A percentile compares a stretch with the other conserved stretches of the same genome.
Conservation (phyloP, 2,888 invertebrate genomes). For the Eupithecia centaureata region DNA sequence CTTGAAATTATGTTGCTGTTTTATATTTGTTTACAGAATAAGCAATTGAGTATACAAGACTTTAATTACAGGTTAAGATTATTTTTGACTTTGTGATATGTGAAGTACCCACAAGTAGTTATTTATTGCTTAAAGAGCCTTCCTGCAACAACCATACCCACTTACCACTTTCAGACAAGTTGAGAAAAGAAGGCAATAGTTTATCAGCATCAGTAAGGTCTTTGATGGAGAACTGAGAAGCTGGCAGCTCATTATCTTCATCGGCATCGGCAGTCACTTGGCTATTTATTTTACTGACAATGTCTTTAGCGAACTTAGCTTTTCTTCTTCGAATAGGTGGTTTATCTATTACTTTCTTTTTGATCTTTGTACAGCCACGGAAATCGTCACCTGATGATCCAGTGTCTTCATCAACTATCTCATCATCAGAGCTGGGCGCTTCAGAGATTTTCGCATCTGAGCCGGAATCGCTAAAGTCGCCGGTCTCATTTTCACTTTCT, state of each 20-base stretch:
- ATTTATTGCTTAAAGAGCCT: not conserved
- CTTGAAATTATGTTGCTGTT: not conserved
- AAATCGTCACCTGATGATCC: slow-evolving; percentile 68
- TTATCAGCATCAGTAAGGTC: slow-evolving; percentile 78
- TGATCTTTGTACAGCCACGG: slow-evolving; percentile 45
- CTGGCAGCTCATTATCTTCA: slow-evolving; percentile 48
- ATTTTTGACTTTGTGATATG: not conserved
- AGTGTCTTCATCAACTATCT: slow-evolving; percentile 48
- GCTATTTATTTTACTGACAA: slow-evolving; percentile 64
- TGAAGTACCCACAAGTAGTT: not conserved
- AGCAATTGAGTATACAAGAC: not conserved
- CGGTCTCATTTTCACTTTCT: slow-evolving; percentile 65
- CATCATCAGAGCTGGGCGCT: slow-evolving; percentile 53
- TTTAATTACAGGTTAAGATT: not conserved
- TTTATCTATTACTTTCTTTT: slow-evolving; percentile 29
- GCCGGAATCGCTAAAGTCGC: slow-evolving; percentile 80
- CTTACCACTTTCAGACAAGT: slow-evolving; percentile 81
- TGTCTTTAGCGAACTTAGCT: slow-evolving; percentile 60
- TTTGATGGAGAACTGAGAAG: slow-evolving; percentile 64
- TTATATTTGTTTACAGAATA: not conserved
- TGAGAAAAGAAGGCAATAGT: slow-evolving; percentile 71
- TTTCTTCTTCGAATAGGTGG: slow-evolving; percentile 43
- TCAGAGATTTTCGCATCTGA: slow-evolving; percentile 76
- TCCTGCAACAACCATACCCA: slow-evolving; percentile 18
- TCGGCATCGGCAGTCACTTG: slow-evolving; percentile 49